Conservation (phyloP, 2,888 invertebrate species). For the Chymomyza amoena region DNA sequence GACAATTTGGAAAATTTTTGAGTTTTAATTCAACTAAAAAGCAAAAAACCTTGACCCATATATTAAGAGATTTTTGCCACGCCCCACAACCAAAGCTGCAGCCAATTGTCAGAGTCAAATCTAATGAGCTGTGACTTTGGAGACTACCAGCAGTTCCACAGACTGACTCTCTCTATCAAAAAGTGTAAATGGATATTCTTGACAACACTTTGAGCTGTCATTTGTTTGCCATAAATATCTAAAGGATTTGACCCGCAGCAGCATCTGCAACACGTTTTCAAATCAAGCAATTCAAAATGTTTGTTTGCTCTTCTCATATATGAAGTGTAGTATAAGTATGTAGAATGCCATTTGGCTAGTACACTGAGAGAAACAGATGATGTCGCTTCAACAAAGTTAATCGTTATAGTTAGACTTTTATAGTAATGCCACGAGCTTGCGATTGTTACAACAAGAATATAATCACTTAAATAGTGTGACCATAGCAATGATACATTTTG, state of each 20-base stretch:
- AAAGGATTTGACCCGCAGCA: conserved; percentile 5
- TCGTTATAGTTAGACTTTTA: too few relatives aligned
- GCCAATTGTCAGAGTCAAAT: not conserved
- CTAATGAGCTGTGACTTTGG: conserved; percentile 55
- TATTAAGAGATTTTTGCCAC: not conserved
- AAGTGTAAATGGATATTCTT: conserved; percentile 65
- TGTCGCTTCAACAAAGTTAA: too few relatives aligned
- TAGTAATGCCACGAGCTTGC: too few relatives aligned
- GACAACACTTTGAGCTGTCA: conserved; percentile 55
- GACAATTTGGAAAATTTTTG: conserved; percentile 39
- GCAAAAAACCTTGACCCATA: not conserved
- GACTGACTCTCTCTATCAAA: not conserved
- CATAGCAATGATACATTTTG: too few relatives aligned
- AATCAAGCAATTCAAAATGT: conserved; percentile 36
- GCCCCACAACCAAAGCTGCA: not conserved
- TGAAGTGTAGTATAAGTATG: not conserved
- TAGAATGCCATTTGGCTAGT: not conserved
- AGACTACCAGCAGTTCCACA: not conserved
- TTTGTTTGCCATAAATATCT: conserved; percentile 63
- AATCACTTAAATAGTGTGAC: too few relatives aligned
- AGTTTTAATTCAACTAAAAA: not conserved
- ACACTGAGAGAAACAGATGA: not conserved
- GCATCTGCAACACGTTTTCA: conserved; percentile 23
- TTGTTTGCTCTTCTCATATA: conserved; percentile 3
- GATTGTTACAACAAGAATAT: too few relatives aligned